Evolutionary conservation across 1,140 invertebrate species (phyloP).

Genomic region (Armadillidium nasatum): DNA sequence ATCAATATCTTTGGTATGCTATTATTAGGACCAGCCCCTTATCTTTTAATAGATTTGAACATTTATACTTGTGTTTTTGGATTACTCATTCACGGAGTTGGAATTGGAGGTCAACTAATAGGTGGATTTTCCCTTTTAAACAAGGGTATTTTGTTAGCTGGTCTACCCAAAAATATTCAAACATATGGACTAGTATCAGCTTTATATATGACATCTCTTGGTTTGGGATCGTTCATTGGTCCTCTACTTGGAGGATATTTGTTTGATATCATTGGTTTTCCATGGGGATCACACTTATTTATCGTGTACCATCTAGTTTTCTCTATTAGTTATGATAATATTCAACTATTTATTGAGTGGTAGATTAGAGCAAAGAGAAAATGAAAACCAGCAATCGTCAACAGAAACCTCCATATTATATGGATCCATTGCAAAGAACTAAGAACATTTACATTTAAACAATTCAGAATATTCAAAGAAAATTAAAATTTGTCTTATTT

Average conservation of each 20-base stretch:
- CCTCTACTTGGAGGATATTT: slow-evolving; percentile 71
- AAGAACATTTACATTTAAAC: no score
- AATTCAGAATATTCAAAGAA: no score
- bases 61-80: slow-evolving; percentile 56
- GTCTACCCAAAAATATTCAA: slow-evolving; percentile 71
- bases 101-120: slow-evolving; percentile 72
- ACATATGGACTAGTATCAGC: slow-evolving; percentile 79
- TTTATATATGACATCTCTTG: slow-evolving; percentile 78
- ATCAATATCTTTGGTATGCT: slow-evolving; percentile 63
- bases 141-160: slow-evolving; percentile 62
- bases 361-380: no score
- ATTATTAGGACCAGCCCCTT: slow-evolving; percentile 62
- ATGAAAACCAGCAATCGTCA: no score
- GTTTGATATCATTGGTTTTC: slow-evolving; percentile 67
- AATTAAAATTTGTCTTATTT: no score
- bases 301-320: background rate
- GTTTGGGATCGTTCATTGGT: slow-evolving; percentile 76
- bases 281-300: slow-evolving; percentile 51
- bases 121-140: slow-evolving; percentile 76
- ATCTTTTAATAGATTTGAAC: slow-evolving; percentile 29
- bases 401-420: no score
- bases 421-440: no score
- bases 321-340: background rate
- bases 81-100: slow-evolving; percentile 70
- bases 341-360: background rate